Evolutionary conservation across 2,797 vertebrate species (phyloP).

Genomic region (Poeciliopsis paucimaculata): DNA sequence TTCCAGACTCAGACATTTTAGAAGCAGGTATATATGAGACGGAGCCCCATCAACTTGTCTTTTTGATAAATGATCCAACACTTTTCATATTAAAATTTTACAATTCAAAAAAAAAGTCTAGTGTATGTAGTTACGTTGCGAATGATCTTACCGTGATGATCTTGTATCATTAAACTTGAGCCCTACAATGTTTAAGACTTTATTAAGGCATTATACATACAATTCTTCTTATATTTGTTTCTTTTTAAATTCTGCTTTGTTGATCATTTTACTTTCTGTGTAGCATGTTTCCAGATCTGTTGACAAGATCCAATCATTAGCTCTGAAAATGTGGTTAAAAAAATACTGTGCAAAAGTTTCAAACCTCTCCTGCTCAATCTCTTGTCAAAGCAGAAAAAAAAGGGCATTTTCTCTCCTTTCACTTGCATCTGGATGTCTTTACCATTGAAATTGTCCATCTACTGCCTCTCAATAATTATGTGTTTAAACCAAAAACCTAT

Average conservation of each 20-base stretch:
- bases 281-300: too few species aligned
- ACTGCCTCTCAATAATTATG: too few species aligned
- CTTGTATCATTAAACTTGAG: not conserved
- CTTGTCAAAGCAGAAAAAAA: too few species aligned
- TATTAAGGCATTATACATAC: not conserved
- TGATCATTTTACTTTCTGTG: too few species aligned
- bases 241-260: too few species aligned
- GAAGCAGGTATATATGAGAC: constrained; percentile 18
- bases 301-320: too few species aligned
- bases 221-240: not conserved
- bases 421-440: too few species aligned
- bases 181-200: not conserved
- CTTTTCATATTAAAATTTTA: not conserved
- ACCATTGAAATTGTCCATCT: too few species aligned
- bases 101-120: not conserved
- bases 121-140: not conserved
- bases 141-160: not conserved
- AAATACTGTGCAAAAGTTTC: too few species aligned
- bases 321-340: too few species aligned
- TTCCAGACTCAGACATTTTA: constrained; percentile 2
- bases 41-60: constrained; percentile 39
- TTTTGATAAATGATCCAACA: constrained; percentile 34
- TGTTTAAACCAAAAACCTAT: not conserved
- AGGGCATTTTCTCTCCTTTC: too few species aligned
- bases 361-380: too few species aligned